Conservation (phyloP, 2,888 invertebrate genomes). For the Apodemia zela region DNA sequence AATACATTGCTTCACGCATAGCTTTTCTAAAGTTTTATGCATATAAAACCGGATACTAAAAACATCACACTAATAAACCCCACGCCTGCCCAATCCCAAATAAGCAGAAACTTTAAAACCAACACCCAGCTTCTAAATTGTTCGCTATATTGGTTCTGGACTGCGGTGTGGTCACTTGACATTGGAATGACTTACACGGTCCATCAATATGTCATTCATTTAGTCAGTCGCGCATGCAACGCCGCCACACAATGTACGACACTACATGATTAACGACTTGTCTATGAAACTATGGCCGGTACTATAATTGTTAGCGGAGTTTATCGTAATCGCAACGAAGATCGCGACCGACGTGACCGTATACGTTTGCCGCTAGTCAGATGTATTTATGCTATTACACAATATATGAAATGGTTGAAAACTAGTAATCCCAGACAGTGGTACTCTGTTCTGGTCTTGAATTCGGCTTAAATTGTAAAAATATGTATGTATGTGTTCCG, state of each 20-base stretch:
- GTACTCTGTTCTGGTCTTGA: no score
- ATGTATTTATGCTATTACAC: not conserved
- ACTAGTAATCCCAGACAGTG: no score
- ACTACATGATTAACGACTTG: not conserved
- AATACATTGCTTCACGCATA: conserved; percentile 22
- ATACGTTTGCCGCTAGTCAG: not conserved
- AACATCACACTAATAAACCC: no score
- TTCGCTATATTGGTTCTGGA: not conserved
- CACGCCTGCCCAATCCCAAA: no score
- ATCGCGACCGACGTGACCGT: not conserved
- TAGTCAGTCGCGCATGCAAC: not conserved
- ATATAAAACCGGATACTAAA: no score
- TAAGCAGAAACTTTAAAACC: no score
- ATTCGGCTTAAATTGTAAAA: no score
- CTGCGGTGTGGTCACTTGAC: not conserved
- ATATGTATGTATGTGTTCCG: no score
- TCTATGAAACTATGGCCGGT: not conserved
- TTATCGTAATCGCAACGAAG: not conserved
- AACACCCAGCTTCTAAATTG: not conserved
- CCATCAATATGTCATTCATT: not conserved
- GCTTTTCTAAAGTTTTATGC: not conserved
- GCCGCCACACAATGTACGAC: not conserved
- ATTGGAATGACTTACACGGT: not conserved
- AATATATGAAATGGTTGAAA: no score
- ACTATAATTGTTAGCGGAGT: not conserved